Percentiles rank a stretch among this genome's conserved stretches.
These are phyloP conservation scores for Archaeoteleia sp. DNA, from an alignment of 2,888 invertebrate genomes.

Conservation along the genomic window DNA sequence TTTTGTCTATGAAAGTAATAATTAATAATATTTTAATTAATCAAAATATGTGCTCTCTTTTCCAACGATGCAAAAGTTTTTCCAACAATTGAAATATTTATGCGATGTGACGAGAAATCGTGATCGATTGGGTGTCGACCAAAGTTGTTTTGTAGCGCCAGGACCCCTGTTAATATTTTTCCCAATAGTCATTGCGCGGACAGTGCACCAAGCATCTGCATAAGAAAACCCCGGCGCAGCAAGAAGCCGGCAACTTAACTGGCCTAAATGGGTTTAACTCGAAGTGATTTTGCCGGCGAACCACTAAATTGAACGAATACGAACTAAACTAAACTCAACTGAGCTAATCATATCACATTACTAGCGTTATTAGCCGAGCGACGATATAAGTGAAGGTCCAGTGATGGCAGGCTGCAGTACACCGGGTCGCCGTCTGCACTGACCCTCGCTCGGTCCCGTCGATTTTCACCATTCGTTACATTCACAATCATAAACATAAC, in stretches of 20 bases:
- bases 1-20: no score
- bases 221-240: conserved; percentile 41
- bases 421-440: conserved; percentile 73
- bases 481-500: conserved; percentile 10
- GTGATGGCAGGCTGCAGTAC: conserved; percentile 71
- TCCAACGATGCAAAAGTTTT: no score
- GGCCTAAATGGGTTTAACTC: conserved; percentile 74
- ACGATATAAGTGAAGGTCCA: conserved; percentile 74
- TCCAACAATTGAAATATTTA: no score
- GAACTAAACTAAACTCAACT: conserved; percentile 75
- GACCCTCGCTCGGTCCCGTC: conserved; percentile 64
- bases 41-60: no score
- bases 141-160: no score
- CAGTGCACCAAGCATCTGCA: background rate
- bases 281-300: conserved; percentile 74
- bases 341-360: conserved; percentile 75
- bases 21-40: no score
- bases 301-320: conserved; percentile 74
- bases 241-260: conserved; percentile 70
- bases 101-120: no score
- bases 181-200: no score
- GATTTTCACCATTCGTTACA: conserved; percentile 14
- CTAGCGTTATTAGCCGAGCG: conserved; percentile 74
- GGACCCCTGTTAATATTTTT: no score
- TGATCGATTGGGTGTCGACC: no score